These are phyloP conservation scores for Alloplasta piceator DNA, from an alignment of 2,888 invertebrate species.

Conservation along the genomic window DNA sequence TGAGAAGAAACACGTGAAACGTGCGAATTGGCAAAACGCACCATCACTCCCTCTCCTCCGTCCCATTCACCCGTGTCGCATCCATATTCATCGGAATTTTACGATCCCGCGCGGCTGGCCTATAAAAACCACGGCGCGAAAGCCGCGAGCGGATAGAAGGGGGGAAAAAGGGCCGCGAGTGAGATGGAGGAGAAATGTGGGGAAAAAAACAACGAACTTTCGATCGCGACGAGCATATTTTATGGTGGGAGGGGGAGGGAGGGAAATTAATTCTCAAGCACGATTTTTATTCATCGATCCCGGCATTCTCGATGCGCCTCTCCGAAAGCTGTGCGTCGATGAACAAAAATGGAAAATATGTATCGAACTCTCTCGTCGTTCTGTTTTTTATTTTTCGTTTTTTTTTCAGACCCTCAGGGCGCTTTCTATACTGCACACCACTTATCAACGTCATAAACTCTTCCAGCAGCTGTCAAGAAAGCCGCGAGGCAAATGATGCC, in stretches of 20 bases:
- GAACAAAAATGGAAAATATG: constrained; percentile 31
- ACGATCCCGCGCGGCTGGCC: constrained; percentile 58
- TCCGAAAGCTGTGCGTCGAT: constrained; percentile 31
- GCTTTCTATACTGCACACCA: constrained; percentile 19
- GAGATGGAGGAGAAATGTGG: background rate
- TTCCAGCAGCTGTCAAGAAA: constrained; percentile 3
- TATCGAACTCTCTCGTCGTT: background rate
- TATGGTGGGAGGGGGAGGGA: constrained; percentile 14
- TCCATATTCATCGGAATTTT: constrained; percentile 68
- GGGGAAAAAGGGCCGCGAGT: constrained; percentile 6
- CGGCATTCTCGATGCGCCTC: constrained; percentile 15
- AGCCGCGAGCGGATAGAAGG: constrained; percentile 36
- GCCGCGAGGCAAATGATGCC: background rate
- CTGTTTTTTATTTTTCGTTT: background rate
- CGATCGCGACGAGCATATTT: constrained; percentile 53
- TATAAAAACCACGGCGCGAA: constrained; percentile 62
- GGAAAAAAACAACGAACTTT: background rate
- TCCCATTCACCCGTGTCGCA: constrained; percentile 30
- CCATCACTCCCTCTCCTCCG: constrained; percentile 39
- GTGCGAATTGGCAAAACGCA: constrained; percentile 58
- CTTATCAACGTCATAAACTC: constrained; percentile 43
- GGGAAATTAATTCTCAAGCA: constrained; percentile 67
- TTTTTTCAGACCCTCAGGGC: background rate
- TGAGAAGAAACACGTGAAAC: constrained; percentile 34
- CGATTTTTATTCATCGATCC: constrained; percentile 63